A percentile compares a stretch with the other conserved stretches of the same genome.
phyloP scores from a whole-genome alignment of 2,113 vertebrate species.

The Corythaixoides concolor region DNA sequence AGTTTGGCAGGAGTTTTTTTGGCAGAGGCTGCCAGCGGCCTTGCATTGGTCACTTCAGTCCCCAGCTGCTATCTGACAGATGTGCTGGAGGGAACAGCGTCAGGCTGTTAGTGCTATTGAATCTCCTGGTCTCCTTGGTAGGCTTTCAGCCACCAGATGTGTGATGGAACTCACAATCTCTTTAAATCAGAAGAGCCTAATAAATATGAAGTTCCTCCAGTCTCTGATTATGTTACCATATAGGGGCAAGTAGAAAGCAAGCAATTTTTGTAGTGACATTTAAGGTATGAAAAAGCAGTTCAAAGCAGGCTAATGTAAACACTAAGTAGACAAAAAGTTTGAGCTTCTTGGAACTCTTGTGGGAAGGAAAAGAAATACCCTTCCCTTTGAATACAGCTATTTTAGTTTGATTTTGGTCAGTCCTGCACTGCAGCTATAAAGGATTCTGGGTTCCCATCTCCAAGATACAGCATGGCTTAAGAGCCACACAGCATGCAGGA shows the following conservation, averaged over 20 bases:
- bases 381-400: background rate
- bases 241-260: background rate
- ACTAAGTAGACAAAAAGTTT: background rate
- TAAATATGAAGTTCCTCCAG: constrained; percentile 10
- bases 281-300: constrained; percentile 18
- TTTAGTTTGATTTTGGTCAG: background rate
- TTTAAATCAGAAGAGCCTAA: constrained; percentile 39
- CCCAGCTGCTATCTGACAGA: constrained; percentile 14
- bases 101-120: background rate
- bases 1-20: background rate
- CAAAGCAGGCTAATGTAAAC: background rate
- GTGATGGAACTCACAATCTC: constrained; percentile 17
- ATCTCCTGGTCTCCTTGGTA: background rate
- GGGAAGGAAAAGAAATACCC: background rate
- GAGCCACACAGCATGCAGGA: background rate
- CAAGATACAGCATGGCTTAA: background rate
- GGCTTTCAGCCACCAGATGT: constrained; percentile 19
- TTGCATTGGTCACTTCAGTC: background rate
- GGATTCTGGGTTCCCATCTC: background rate
- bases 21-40: background rate
- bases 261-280: background rate
- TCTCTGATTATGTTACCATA: constrained; percentile 11
- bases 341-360: background rate
- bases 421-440: background rate
- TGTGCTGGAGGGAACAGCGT: background rate